Base-by-base conservation (phyloP, 2,797 vertebrate species). In the Pipistrellus pygmaeus region DNA sequence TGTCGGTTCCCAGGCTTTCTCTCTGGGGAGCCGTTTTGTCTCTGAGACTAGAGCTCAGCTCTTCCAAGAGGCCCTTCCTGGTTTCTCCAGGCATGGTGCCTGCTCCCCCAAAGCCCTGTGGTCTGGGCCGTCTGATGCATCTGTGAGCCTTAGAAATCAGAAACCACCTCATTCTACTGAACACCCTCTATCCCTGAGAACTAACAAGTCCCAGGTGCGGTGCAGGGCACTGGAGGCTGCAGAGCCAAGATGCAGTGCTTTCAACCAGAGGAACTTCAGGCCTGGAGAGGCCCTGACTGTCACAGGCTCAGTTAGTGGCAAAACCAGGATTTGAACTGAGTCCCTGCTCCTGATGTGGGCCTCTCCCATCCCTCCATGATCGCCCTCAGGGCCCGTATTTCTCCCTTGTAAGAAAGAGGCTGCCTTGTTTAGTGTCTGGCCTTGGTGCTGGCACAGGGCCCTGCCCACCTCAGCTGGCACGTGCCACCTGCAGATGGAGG, bases 121-220 rank as follows among this genome's bases (percentile, higher is more conserved):
- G 8, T 15, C 0, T 5, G 10, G 32, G 25, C 51, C 44, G 0
- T n/a, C 46, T 0, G 2, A 23, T 14, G 55, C 35, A 38, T 60
- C 78, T 46, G 66, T 27, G 11, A 32, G 44, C 13, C 53, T 48
- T 64, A 12, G 35, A 35, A 44, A n/a, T 78, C 55, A 90, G 51
- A 30, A 1, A 32, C 4, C 21, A 30, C 84, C 77, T 4, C 20
- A 30, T 53, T 55, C 55, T 72, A 57, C 71, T 32, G 32, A 35
- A 46, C 66, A 48, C 8, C 38, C 32, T 62, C 44, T 38, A 8
- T 69, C 41, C 38, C 53, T 30, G 11, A 44, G 55, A 20, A 6
- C 21, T 44, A 46, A 7, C 11, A 48, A 48, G 9, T 44, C 75
- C 51, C 57, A 6, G 20, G 38, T 38, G 48, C 23, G 5, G 2